A percentile compares a stretch with the other conserved stretches of the same genome.
These are phyloP conservation scores for Syrista parreyssii DNA, from an alignment of 2,888 invertebrate species.

Conservation along the genomic window DNA sequence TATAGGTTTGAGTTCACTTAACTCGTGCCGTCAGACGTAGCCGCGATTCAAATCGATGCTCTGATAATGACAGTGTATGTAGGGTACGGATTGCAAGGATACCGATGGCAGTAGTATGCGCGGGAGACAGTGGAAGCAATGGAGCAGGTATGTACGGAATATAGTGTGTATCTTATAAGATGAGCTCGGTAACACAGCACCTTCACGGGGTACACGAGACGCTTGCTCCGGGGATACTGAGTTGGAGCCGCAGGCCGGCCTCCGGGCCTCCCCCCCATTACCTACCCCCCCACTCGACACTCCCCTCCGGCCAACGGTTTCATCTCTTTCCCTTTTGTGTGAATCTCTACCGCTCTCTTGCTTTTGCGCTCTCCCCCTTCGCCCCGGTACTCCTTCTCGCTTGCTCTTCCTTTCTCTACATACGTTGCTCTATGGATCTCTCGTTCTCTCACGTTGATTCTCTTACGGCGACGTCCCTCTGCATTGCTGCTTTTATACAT, in stretches of 20 bases:
- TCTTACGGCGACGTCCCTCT: conserved; percentile 14
- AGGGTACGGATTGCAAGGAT: not conserved
- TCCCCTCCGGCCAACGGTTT: conserved; percentile 18
- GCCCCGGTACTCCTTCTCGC: conserved; percentile 13
- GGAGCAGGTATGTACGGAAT: not conserved
- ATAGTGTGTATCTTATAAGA: conserved; percentile 9
- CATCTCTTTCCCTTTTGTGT: conserved; percentile 13
- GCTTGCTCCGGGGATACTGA: conserved; percentile 68
- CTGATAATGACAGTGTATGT: not conserved
- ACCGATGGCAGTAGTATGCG: conserved; percentile 1
- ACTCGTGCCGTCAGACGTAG: not conserved
- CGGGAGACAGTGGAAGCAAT: conserved; percentile 9
- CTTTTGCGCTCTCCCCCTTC: conserved; percentile 9
- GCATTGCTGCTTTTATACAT: not conserved
- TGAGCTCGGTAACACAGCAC: conserved; percentile 23
- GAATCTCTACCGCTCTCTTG: conserved; percentile 8
- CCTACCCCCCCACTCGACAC: conserved; percentile 27
- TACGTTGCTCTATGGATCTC: conserved; percentile 14
- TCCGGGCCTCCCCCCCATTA: conserved; percentile 60
- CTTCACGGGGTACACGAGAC: conserved; percentile 65
- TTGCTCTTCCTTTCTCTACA: conserved; percentile 15
- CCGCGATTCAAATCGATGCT: not conserved
- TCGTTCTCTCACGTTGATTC: conserved; percentile 20
- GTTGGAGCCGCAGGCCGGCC: conserved; percentile 65
- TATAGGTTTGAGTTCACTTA: not conserved